phyloP scores from a whole-genome alignment of 2,113 vertebrate genomes.

The Numenius arquata region DNA sequence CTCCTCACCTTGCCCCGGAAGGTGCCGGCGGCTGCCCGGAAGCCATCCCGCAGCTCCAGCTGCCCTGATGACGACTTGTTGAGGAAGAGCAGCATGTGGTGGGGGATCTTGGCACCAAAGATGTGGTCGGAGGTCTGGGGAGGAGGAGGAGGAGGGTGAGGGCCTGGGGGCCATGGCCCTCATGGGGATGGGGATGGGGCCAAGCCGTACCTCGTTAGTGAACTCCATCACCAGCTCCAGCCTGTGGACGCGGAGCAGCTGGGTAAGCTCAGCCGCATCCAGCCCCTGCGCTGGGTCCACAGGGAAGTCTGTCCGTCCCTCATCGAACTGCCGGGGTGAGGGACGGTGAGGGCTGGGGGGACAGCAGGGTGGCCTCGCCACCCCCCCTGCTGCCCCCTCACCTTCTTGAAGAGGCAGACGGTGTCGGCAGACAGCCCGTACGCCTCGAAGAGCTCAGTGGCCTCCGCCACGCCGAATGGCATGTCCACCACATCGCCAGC shows the following conservation, averaged over 20 bases:
- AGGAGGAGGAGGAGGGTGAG: background rate
- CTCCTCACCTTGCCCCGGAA: conserved; percentile 82
- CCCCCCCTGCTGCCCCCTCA: background rate
- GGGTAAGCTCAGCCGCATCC: conserved; percentile 66
- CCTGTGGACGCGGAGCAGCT: conserved; percentile 81
- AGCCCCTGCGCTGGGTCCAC: conserved; percentile 69
- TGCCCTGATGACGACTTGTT: conserved; percentile 78
- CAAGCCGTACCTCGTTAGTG: conserved; percentile 71
- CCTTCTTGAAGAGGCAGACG: conserved; percentile 90
- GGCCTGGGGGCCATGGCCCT: accelerated
- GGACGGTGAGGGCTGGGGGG: background rate
- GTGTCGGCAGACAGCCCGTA: conserved; percentile 75
- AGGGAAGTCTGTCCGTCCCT: conserved; percentile 77
- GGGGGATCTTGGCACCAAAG: conserved; percentile 78
- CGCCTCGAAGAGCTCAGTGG: conserved; percentile 76
- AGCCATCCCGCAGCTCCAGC: conserved; percentile 26
- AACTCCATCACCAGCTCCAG: conserved; percentile 84
- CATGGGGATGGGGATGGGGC: accelerated
- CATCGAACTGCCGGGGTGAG: conserved; percentile 76
- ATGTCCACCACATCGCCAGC: conserved; percentile 68
- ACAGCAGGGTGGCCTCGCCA: background rate
- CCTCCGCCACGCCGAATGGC: conserved; percentile 77
- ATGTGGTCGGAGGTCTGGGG: conserved; percentile 80
- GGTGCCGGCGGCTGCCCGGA: background rate
- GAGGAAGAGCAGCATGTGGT: conserved; percentile 89